Percentiles rank a stretch among this genome's conserved stretches.
These are phyloP conservation scores for Phymastichus coffea DNA, from an alignment of 1,140 invertebrate genomes.

Conservation along the genomic window DNA sequence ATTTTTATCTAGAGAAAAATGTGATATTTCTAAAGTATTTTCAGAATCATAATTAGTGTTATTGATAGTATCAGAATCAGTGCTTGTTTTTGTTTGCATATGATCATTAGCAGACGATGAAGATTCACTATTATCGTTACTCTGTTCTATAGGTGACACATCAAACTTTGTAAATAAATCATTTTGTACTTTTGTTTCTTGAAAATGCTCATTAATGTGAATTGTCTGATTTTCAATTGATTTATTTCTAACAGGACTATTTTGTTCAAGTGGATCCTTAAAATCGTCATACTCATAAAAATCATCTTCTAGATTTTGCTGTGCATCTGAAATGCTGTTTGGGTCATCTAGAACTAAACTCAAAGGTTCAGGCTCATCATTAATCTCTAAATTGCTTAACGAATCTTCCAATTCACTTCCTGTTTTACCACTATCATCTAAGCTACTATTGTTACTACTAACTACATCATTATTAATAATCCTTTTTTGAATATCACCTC, in stretches of 20 bases:
- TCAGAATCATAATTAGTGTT: neutral
- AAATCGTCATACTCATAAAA: conserved; percentile 53
- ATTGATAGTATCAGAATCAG: conserved; percentile 1
- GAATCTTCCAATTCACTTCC: conserved; percentile 39
- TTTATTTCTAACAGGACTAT: conserved; percentile 27
- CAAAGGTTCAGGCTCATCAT: conserved; percentile 43
- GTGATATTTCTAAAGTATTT: neutral
- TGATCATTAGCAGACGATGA: neutral
- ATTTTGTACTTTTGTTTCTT: conserved; percentile 21
- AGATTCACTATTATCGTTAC: neutral
- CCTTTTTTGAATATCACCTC: conserved; percentile 31
- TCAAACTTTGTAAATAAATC: conserved; percentile 14
- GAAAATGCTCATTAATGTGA: conserved; percentile 13
- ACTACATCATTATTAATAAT: conserved; percentile 37
- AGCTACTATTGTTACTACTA: conserved; percentile 45
- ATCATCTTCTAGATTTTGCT: conserved; percentile 47
- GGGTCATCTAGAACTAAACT: conserved; percentile 47
- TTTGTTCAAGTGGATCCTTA: conserved; percentile 34
- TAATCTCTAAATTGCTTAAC: conserved; percentile 37
- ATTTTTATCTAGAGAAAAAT: conserved; percentile 5
- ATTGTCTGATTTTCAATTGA: conserved; percentile 3
- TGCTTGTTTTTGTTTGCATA: neutral
- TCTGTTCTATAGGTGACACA: conserved; percentile 6
- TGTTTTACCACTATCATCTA: conserved; percentile 44
- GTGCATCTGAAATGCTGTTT: conserved; percentile 31